Conservation (phyloP, 1,140 invertebrate genomes). For the Drosophila pseudoobscura region DNA sequence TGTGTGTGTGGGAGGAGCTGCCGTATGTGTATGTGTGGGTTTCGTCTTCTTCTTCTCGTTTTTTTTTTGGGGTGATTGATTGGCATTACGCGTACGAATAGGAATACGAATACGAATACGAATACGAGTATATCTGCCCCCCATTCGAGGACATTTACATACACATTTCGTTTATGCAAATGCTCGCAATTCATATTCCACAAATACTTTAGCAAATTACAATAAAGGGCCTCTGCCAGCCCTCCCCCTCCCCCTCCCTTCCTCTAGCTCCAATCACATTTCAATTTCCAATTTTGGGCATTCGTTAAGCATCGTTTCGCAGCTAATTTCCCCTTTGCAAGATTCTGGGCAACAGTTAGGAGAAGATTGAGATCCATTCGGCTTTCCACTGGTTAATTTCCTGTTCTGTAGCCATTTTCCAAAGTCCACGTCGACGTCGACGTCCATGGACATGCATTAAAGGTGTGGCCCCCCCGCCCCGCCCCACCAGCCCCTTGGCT, state of each 20-base stretch:
- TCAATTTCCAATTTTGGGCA: slow-evolving; percentile 64
- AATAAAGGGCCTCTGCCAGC: slow-evolving; percentile 53
- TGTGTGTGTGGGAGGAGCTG: slow-evolving; percentile 51
- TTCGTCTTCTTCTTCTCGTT: slow-evolving; percentile 3
- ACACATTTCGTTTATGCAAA: slow-evolving; percentile 82
- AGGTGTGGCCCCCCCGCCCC: slow-evolving; percentile 53
- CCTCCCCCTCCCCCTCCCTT: not conserved
- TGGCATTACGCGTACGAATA: slow-evolving; percentile 67
- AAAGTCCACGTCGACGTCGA: slow-evolving; percentile 49
- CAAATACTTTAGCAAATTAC: slow-evolving; percentile 79
- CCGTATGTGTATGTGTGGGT: slow-evolving; percentile 35
- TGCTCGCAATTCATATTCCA: slow-evolving; percentile 80
- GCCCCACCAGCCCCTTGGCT: too few relatives aligned
- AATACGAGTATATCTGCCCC: not conserved
- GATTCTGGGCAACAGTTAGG: slow-evolving; percentile 67
- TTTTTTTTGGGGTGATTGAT: slow-evolving; percentile 77
- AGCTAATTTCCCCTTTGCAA: slow-evolving; percentile 75
- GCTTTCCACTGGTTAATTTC: slow-evolving; percentile 70
- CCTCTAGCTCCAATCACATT: slow-evolving; percentile 30
- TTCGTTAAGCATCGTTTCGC: slow-evolving; percentile 70
- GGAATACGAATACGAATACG: too few relatives aligned
- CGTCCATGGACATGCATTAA: slow-evolving; percentile 53
- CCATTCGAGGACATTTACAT: slow-evolving; percentile 68
- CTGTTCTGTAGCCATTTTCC: slow-evolving; percentile 76
- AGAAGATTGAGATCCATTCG: slow-evolving; percentile 43